Evolutionary conservation across 1,140 invertebrate genomes (phyloP), one percentile per base, ranked within the genome.

Genomic region (Orchestia grillus): DNA sequence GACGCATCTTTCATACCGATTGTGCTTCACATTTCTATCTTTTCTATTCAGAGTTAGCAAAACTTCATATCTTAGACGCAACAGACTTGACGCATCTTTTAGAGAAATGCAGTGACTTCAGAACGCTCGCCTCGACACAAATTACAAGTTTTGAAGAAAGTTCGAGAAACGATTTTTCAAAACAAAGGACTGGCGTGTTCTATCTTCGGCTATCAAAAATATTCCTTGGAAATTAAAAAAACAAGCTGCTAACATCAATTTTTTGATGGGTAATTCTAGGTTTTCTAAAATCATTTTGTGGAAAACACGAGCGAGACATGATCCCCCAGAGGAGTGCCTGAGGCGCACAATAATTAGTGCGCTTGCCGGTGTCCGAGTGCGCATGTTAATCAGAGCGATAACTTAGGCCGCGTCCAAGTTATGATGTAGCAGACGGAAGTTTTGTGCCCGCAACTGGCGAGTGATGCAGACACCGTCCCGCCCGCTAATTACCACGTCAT

Each of bases 381-480:
- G 92, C 92, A 94, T 94, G 92, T 94, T 94, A 94, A 94, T 94
- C 92, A 94, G 44, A 45, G 92, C 92, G 92, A 94, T 94, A 94
- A 94, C 43, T 94, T 94, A 44, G 19, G 44, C 43, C 19, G 44
- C 92, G 43, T 44, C 92, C 92, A 94, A 94, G 43, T 94, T 94
- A 47, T 94, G 92, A 94, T 94, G 92, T 94, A 94, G 16, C 92
- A 94, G 92, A 45, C 92, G 92, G 11, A 94, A 94, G 92, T 94
- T 94, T 94, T 94, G 92, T 47, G 45, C 92, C 92, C 8, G 3
- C 4, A 90, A 90, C 88, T 44, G 88, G 62, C 62, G 88, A 91
- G 41, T 42, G 88, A 91, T 91, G 88, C 36, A 91, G 41, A 44
- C 41, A 42, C 19, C 41, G 44, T 44, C 92, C 1, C 36, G 44